Evolutionary conservation across 1,140 invertebrate genomes (phyloP).

Genomic region (Diorhabda carinulata): DNA sequence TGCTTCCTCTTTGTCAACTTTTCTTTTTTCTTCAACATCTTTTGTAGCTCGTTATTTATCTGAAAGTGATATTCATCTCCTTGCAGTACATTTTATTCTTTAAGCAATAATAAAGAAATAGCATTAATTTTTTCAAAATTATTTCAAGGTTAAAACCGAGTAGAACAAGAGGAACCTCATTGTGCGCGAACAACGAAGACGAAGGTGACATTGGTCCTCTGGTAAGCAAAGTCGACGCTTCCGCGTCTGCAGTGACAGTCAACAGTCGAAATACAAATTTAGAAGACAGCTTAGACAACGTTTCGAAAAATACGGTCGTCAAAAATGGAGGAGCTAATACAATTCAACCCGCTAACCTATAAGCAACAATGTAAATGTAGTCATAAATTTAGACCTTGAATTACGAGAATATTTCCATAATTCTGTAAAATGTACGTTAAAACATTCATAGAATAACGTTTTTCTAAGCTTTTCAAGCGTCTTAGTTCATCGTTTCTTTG

Average conservation of each 20-base stretch:
- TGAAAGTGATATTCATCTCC: not conserved
- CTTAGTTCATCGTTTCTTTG: too few species aligned
- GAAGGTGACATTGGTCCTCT: slow-evolving; percentile 53
- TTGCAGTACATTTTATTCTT: too few species aligned
- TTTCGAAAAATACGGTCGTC: slow-evolving; percentile 28
- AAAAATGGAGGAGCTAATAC: slow-evolving; percentile 39
- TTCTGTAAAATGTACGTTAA: too few species aligned
- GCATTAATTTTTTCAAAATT: too few species aligned
- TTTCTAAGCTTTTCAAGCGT: too few species aligned
- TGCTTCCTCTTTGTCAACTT: too few species aligned
- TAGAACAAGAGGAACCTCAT: slow-evolving; percentile 45
- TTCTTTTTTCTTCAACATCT: not conserved
- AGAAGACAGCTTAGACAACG: slow-evolving; percentile 44
- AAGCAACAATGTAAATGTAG: slow-evolving; percentile 16
- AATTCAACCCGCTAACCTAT: slow-evolving; percentile 36
- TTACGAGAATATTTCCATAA: too few species aligned
- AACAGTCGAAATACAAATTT: slow-evolving; percentile 54
- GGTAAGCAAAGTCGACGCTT: slow-evolving; percentile 54
- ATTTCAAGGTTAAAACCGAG: slow-evolving; percentile 27
- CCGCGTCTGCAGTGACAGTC: slow-evolving; percentile 56
- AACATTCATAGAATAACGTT: too few species aligned
- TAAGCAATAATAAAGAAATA: too few species aligned
- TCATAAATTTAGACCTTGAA: not conserved
- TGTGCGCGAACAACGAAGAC: slow-evolving; percentile 52
- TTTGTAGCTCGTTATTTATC: not conserved